phyloP scores from a whole-genome alignment of 2,797 vertebrate species.

The Tapera naevia region DNA sequence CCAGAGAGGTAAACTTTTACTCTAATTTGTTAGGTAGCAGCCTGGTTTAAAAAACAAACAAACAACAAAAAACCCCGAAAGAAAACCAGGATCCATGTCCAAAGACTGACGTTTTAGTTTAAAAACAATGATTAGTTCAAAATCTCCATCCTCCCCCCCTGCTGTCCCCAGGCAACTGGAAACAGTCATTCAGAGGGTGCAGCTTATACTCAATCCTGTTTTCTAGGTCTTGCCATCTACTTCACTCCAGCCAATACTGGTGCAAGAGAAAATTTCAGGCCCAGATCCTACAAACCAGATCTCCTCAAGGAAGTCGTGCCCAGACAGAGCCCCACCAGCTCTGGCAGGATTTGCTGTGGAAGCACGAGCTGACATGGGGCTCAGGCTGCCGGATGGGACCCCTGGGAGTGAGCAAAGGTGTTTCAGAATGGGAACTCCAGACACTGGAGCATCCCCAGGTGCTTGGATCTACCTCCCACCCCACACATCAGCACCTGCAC shows the following conservation, averaged over 20 bases:
- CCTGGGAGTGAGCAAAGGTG: accelerated
- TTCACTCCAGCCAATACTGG: constrained; percentile 48
- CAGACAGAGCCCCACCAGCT: not conserved
- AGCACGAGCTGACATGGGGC: not conserved
- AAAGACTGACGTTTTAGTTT: not conserved
- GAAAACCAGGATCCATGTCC: constrained; percentile 49
- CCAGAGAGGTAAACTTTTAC: constrained; percentile 68
- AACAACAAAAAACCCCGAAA: not conserved
- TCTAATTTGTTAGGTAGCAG: constrained; percentile 35
- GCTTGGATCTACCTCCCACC: not conserved
- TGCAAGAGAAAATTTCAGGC: constrained; percentile 41
- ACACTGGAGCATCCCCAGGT: accelerated
- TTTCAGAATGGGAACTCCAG: accelerated
- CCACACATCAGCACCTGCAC: not conserved
- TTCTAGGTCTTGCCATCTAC: constrained; percentile 10
- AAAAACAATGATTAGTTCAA: not conserved
- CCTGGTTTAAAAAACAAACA: constrained; percentile 16
- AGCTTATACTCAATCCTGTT: not conserved
- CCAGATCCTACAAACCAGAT: not conserved
- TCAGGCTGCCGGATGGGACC: not conserved
- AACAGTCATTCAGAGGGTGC: not conserved
- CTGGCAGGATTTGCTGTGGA: accelerated
- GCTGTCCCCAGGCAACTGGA: not conserved
- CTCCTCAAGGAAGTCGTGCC: accelerated
- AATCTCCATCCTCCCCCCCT: not conserved